Percentiles rank a stretch among this genome's conserved stretches.
These are phyloP conservation scores for Schizotus pectinicornis DNA, from an alignment of 2,888 invertebrate genomes.

Conservation along the genomic window DNA sequence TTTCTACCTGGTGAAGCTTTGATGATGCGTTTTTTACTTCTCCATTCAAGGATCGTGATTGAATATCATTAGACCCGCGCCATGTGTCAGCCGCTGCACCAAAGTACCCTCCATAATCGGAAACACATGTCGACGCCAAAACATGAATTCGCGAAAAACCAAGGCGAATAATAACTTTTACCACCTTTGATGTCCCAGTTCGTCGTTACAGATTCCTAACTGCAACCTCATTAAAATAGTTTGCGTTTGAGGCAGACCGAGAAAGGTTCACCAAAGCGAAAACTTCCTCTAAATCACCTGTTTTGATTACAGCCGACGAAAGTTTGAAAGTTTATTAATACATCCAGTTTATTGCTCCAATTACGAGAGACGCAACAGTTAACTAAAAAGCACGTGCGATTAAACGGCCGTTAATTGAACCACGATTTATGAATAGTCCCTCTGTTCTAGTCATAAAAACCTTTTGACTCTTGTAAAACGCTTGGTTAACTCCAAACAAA, in stretches of 20 bases:
- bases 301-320: slow-evolving; percentile 9
- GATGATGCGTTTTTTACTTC: slow-evolving; percentile 23
- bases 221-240: slow-evolving; percentile 14
- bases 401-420: too few species aligned
- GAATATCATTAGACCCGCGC: slow-evolving; percentile 29
- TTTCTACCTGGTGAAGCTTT: slow-evolving; percentile 29
- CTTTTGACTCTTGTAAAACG: too few species aligned
- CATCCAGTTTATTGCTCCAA: slow-evolving; percentile 3
- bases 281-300: slow-evolving; percentile 14
- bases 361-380: background rate
- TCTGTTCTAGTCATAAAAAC: too few species aligned
- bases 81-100: slow-evolving; percentile 20
- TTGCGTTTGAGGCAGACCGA: background rate
- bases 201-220: background rate
- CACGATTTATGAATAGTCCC: too few species aligned
- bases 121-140: slow-evolving; percentile 9
- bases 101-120: slow-evolving; percentile 9
- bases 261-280: slow-evolving; percentile 1
- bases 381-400: too few species aligned
- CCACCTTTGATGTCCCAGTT: background rate
- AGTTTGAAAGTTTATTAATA: slow-evolving; percentile 12
- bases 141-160: slow-evolving; percentile 19
- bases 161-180: slow-evolving; percentile 11
- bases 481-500: too few species aligned
- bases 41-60: slow-evolving; percentile 24